phyloP scores from a whole-genome alignment of 2,113 vertebrate species.

The Loxodonta africana region DNA sequence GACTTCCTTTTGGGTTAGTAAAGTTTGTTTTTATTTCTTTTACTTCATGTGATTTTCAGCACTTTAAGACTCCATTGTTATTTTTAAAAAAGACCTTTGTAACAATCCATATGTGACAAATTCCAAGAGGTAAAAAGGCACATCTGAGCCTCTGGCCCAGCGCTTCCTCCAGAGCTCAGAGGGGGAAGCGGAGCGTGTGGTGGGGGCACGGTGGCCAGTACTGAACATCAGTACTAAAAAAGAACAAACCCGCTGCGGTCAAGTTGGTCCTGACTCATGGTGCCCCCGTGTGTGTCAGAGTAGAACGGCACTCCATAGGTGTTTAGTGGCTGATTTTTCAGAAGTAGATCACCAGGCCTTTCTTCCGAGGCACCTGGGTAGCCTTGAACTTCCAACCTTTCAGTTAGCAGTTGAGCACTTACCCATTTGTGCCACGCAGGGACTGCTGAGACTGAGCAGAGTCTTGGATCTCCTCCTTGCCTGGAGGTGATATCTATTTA shows the following conservation, averaged over 20 bases:
- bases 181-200: not conserved
- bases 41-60: not conserved
- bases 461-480: not conserved
- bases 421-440: not conserved
- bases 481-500: not conserved
- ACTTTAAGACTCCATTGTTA: not conserved
- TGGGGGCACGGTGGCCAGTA: not conserved
- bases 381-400: not conserved
- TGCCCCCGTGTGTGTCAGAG: not conserved
- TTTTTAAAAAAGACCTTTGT: not conserved
- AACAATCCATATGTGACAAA: not conserved
- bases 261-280: not conserved
- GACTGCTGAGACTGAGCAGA: not conserved
- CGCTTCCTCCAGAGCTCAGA: not conserved
- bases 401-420: not conserved
- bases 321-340: not conserved
- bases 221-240: not conserved
- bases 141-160: not conserved
- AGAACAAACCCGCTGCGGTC: not conserved
- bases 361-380: not conserved
- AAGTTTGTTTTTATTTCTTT: constrained; percentile 6
- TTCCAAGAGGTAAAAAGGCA: not conserved
- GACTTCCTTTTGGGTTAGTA: not conserved
- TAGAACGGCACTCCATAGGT: not conserved
- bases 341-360: not conserved